These are phyloP conservation scores for Leptinotarsa lineolata DNA, from an alignment of 1,140 invertebrate species.

Conservation along the genomic window DNA sequence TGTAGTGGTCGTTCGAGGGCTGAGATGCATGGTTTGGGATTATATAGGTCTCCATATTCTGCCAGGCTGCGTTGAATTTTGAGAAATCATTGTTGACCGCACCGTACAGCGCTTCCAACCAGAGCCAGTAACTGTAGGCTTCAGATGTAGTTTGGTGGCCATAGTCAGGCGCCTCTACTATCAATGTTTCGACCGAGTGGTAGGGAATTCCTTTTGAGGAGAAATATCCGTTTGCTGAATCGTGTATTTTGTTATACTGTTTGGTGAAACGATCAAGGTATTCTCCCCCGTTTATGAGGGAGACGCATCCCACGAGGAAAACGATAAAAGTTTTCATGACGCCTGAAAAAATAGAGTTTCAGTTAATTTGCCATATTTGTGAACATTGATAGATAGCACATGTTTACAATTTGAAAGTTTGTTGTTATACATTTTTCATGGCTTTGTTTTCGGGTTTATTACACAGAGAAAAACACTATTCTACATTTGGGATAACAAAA, in stretches of 20 bases:
- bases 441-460: too few species aligned
- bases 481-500: too few species aligned
- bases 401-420: too few species aligned
- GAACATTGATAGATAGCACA: too few species aligned
- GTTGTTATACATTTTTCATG: too few species aligned
- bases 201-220: constrained; percentile 36
- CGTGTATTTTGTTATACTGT: constrained; percentile 35
- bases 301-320: not conserved
- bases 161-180: constrained; percentile 35
- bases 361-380: too few species aligned
- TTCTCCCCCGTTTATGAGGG: not conserved
- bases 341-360: not conserved
- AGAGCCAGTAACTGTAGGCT: constrained; percentile 30
- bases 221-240: constrained; percentile 32
- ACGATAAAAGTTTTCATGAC: not conserved
- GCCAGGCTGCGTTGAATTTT: constrained; percentile 33
- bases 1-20: not conserved
- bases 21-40: constrained; percentile 21
- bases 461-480: too few species aligned
- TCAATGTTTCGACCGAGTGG: constrained; percentile 29
- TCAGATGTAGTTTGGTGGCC: constrained; percentile 38
- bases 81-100: constrained; percentile 24
- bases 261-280: constrained; percentile 27
- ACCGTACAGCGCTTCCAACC: constrained; percentile 34
- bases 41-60: constrained; percentile 33